Percentiles rank a stretch among this genome's conserved stretches.
Evolutionary conservation across 2,888 invertebrate genomes (phyloP).

Genomic region (Calameuta idolon): DNA sequence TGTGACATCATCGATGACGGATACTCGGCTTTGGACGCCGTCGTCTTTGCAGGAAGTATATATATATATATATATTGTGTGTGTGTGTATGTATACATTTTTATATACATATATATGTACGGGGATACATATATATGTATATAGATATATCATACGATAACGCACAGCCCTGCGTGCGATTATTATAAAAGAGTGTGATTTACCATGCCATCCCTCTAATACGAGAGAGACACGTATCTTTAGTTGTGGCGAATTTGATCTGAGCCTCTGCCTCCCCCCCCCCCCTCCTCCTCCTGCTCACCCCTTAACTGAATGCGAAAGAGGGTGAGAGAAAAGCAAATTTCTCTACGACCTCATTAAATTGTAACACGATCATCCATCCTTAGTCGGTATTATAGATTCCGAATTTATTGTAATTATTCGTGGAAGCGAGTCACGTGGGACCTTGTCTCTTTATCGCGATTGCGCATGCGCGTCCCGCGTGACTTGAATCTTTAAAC

Average conservation of each 20-base stretch:
- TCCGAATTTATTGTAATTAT: slow-evolving; percentile 2
- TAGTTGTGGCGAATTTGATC: background rate
- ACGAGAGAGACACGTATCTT: slow-evolving; percentile 1
- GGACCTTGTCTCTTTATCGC: background rate
- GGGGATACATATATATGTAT: background rate
- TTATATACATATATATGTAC: background rate
- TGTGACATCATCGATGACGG: background rate
- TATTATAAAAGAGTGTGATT: slow-evolving; percentile 1
- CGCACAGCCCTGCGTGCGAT: slow-evolving; percentile 10
- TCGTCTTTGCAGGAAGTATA: slow-evolving; percentile 13
- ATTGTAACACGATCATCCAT: background rate
- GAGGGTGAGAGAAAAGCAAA: background rate
- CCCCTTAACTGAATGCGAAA: background rate
- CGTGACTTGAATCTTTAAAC: background rate
- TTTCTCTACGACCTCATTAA: background rate
- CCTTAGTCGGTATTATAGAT: background rate
- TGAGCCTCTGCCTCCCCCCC: background rate
- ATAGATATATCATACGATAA: background rate
- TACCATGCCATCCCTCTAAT: slow-evolving; percentile 2
- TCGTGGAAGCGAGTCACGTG: background rate
- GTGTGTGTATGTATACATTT: background rate
- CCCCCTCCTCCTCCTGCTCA: no score
- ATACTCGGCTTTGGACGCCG: background rate
- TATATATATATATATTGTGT: no score
- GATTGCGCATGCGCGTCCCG: background rate